Conservation (phyloP, 2,888 invertebrate genomes). For the Arrhopalites spinosus region DNA sequence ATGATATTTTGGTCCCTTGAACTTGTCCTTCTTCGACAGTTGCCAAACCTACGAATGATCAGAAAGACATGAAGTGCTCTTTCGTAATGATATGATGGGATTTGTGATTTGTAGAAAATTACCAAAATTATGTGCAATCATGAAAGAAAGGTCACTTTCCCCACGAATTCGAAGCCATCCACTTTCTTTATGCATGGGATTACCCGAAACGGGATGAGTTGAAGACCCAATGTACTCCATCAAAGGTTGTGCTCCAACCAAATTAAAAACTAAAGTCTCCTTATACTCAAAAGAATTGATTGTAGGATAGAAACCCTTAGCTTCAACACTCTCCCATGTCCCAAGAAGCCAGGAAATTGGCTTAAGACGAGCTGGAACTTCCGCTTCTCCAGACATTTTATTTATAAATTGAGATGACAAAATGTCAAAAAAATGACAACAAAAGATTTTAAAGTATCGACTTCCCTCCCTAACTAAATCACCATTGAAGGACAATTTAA, state of each 20-base stretch:
- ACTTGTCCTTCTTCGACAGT: conserved; percentile 67
- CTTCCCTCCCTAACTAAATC: background rate
- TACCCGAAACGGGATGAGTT: conserved; percentile 63
- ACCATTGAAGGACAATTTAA: background rate
- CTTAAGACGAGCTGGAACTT: conserved; percentile 61
- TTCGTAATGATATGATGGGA: background rate
- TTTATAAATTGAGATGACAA: too few relatives aligned
- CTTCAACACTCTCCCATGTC: conserved; percentile 65
- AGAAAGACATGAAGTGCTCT: background rate
- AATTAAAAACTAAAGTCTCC: conserved; percentile 59
- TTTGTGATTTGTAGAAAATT: conserved; percentile 14
- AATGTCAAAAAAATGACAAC: too few relatives aligned
- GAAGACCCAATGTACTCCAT: conserved; percentile 65
- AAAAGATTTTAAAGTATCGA: too few relatives aligned
- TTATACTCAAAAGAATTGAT: conserved; percentile 65
- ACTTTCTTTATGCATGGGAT: conserved; percentile 68
- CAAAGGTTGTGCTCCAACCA: conserved; percentile 61
- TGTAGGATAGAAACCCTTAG: conserved; percentile 65
- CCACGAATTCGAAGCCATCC: conserved; percentile 68
- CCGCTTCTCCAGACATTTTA: conserved; percentile 34
- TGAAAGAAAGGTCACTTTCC: conserved; percentile 63
- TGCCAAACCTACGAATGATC: conserved; percentile 58
- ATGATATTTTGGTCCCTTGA: conserved; percentile 57
- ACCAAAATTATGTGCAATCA: conserved; percentile 69
- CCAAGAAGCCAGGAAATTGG: conserved; percentile 68